Evolutionary conservation across 2,113 vertebrate genomes (phyloP).

Genomic region (Bufo gargarizans): DNA sequence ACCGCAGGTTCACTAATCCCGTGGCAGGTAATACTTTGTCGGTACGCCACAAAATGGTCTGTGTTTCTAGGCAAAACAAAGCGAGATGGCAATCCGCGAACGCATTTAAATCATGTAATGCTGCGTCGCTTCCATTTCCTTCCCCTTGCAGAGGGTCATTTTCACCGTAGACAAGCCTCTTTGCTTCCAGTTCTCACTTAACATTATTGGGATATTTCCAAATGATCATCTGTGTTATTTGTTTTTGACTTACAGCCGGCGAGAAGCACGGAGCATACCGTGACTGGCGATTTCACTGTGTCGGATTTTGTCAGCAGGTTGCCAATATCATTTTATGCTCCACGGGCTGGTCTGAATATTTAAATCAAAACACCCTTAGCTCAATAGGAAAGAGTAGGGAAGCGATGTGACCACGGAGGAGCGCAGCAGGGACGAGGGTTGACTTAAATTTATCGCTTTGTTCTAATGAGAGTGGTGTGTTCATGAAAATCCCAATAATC

Average conservation of each 20-base stretch:
- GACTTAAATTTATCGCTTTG: slow-evolving; percentile 34
- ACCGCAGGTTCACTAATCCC: slow-evolving; percentile 54
- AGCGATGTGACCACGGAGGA: neutral
- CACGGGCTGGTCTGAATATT: slow-evolving; percentile 56
- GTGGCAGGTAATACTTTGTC: slow-evolving; percentile 41
- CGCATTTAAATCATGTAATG: neutral
- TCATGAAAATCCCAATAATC: slow-evolving; percentile 29
- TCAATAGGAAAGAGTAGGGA: slow-evolving; percentile 25
- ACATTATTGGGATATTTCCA: slow-evolving; percentile 39
- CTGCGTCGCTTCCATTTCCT: neutral
- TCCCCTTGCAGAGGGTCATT: slow-evolving; percentile 24
- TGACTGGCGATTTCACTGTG: neutral
- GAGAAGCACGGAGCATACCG: neutral
- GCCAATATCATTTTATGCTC: slow-evolving; percentile 54
- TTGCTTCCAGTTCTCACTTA: slow-evolving; percentile 30
- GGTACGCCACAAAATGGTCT: neutral
- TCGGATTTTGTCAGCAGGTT: slow-evolving; percentile 52
- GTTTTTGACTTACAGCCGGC: slow-evolving; percentile 48
- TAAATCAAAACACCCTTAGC: slow-evolving; percentile 53
- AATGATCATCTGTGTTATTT: slow-evolving; percentile 53
- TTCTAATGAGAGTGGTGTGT: slow-evolving; percentile 18
- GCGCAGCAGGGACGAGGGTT: neutral
- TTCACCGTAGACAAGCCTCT: neutral
- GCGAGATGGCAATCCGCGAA: neutral
- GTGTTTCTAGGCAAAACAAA: neutral